Evolutionary conservation across 2,797 vertebrate species (phyloP).

Genomic region (Babyrousa celebensis): DNA sequence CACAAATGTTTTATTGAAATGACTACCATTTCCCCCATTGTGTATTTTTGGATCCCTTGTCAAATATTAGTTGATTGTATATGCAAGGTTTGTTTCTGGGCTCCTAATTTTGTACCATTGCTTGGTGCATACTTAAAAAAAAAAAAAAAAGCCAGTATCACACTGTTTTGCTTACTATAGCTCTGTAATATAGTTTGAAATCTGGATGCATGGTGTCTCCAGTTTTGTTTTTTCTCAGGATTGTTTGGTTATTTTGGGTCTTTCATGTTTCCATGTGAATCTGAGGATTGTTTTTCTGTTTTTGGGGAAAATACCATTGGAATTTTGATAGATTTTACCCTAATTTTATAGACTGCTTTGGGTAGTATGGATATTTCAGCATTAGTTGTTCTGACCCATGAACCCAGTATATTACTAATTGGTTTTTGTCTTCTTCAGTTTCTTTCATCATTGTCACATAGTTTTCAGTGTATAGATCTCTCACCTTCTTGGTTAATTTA

Average conservation of each 20-base stretch:
- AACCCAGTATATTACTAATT: neutral
- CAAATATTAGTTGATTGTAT: neutral
- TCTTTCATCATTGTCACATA: neutral
- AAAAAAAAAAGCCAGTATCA: neutral
- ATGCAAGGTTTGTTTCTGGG: neutral
- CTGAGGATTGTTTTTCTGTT: neutral
- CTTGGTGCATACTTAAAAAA: neutral
- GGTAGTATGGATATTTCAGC: neutral
- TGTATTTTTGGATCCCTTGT: neutral
- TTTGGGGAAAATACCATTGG: neutral
- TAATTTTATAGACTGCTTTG: neutral
- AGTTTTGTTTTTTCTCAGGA: neutral
- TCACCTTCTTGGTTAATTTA: slow-evolving; percentile 29
- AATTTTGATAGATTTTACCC: neutral
- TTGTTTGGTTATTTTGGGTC: neutral
- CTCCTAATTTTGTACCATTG: neutral
- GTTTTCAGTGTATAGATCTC: neutral
- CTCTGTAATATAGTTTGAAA: slow-evolving; percentile 7
- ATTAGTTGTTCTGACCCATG: slow-evolving; percentile 5
- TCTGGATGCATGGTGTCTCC: neutral
- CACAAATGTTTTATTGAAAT: neutral
- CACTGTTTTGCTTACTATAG: neutral
- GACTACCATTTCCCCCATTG: neutral
- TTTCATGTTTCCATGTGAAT: neutral
- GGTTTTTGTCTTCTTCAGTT: slow-evolving; percentile 9